Percentiles rank a stretch among this genome's conserved stretches.
These are phyloP conservation scores for Silurus glanis DNA, from an alignment of 2,113 vertebrate genomes.

Conservation along the genomic window DNA sequence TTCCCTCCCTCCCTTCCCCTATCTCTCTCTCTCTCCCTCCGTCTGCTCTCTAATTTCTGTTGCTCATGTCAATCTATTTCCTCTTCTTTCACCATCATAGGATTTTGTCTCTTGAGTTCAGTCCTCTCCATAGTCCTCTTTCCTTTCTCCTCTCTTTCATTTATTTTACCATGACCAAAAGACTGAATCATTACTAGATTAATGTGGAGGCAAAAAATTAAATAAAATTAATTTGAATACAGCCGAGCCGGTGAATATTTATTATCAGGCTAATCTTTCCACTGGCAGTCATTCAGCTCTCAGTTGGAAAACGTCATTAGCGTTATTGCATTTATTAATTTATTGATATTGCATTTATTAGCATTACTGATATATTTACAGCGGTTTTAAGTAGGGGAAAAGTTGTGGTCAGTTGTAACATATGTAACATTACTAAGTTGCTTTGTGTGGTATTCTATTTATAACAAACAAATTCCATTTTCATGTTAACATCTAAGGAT, in stretches of 20 bases:
- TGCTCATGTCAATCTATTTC: not conserved
- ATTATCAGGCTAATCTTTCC: constrained; percentile 7
- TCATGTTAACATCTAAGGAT: not conserved
- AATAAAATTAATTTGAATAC: not conserved
- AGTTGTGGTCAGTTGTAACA: not conserved
- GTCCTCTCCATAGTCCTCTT: not conserved
- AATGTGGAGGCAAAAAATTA: constrained; percentile 7
- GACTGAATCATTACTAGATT: not conserved
- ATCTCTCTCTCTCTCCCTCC: not conserved
- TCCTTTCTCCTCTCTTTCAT: not conserved
- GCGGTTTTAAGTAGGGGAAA: not conserved
- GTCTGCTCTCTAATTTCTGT: not conserved
- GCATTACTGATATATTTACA: not conserved
- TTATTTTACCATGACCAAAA: not conserved
- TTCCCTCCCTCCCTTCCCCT: not conserved
- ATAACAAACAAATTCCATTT: not conserved
- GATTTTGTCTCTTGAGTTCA: constrained; percentile 25
- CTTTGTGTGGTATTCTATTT: not conserved
- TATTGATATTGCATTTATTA: no score
- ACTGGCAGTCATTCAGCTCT: not conserved
- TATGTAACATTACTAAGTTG: not conserved
- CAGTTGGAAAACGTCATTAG: not conserved
- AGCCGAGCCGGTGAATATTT: constrained; percentile 23
- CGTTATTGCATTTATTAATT: not conserved
- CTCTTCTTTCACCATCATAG: not conserved